Base-by-base conservation (phyloP, 2,113 vertebrate species). In the Zosterops lateralis region DNA sequence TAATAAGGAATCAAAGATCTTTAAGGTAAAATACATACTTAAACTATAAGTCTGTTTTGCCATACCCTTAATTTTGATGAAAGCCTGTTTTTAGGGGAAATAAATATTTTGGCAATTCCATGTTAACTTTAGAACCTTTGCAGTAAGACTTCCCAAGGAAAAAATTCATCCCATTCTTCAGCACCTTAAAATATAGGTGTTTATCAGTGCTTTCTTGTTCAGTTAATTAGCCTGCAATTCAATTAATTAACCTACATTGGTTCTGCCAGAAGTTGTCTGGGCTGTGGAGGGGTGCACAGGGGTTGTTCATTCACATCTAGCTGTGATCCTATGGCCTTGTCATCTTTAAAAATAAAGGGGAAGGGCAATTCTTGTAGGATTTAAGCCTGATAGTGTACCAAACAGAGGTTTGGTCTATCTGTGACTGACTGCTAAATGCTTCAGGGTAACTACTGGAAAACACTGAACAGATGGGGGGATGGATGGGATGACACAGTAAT, bases 211-310 rank as follows among this genome's bases (percentile, higher is more conserved):
- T 91, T 85, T 57, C 31, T 89, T 18, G 7, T 57, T 73, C 58
- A 80, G 40, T 88, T 93, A 90, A 88, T 94, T 90, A 89, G 57
- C 53, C 38, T 64, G 18, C 44, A 87, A 56, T 87, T 90, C 90
- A 93, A 85, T 70, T 94, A 88, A 73, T 90, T 93, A 85, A 90
- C 50, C 72, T 90, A 19, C 1, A 1, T 19, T 53, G 28, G 25
- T 90, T 72, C 36, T 73, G n/a, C 36, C 45, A 83, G 54, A 70
- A 93, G 50, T 79, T 44, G n/a, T 16, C n/a, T 48, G 19, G 31
- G 15, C 40, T 68, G 14, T 17, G 14, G 21, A 65, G n/a, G 8
- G 44, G 2, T 57, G 31, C 48, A 68, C 20, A 31, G 53, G 44
- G 36, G 48, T 53, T 32, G 24, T 51, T 68, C n/a, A 16, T 54